Conservation (phyloP, 37 sponge, comb jelly and placozoan genomes). For the Crambe crambe region DNA sequence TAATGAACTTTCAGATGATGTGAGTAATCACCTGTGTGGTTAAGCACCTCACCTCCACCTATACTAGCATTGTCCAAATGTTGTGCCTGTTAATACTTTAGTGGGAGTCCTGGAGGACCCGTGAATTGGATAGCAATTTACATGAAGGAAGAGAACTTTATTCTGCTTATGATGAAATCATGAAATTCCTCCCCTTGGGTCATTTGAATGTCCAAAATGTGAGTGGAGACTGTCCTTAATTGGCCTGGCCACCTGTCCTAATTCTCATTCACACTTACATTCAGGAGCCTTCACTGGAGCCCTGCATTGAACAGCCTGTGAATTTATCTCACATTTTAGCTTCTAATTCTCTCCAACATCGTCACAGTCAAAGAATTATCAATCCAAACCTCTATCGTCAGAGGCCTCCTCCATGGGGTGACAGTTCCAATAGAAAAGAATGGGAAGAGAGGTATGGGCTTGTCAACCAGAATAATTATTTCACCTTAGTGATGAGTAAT, state of each 20-base stretch:
- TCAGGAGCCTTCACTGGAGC: conserved; percentile 53
- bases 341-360: conserved; percentile 60
- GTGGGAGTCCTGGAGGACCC: conserved; percentile 17
- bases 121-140: conserved; percentile 74
- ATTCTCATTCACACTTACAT: too few relatives aligned
- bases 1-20: conserved; percentile 77
- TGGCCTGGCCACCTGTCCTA: too few relatives aligned
- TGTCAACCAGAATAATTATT: neutral
- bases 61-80: neutral
- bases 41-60: too few relatives aligned
- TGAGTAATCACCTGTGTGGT: too few relatives aligned
- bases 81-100: neutral
- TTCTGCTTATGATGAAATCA: conserved; percentile 73
- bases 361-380: conserved; percentile 49
- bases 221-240: conserved; percentile 2
- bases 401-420: conserved; percentile 50
- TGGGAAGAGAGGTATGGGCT: conserved; percentile 63
- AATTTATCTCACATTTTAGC: conserved; percentile 51
- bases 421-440: conserved; percentile 20
- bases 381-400: conserved; percentile 48
- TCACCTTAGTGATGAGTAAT: neutral
- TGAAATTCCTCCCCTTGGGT: conserved; percentile 51
- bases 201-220: conserved; percentile 70
- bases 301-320: conserved; percentile 29
- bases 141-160: conserved; percentile 64